phyloP scores from a whole-genome alignment of 2,888 invertebrate species.

The Tricholauxania praeusta region DNA sequence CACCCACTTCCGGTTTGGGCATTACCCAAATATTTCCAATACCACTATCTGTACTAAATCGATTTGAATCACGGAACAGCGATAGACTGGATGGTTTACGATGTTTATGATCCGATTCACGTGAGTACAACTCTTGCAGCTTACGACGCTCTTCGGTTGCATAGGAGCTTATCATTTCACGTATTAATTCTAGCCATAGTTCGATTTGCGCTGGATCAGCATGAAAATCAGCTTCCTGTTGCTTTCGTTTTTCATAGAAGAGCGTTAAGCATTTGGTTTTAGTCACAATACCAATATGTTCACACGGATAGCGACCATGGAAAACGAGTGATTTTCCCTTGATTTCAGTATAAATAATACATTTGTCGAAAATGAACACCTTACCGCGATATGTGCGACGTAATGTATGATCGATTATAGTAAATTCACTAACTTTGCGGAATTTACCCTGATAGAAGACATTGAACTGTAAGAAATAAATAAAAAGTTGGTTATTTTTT shows the following conservation, averaged over 20 bases:
- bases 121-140: slow-evolving; percentile 60
- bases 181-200: slow-evolving; percentile 63
- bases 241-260: slow-evolving; percentile 64
- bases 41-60: slow-evolving; percentile 66
- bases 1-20: slow-evolving; percentile 59
- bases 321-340: slow-evolving; percentile 63
- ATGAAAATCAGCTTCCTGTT: slow-evolving; percentile 65
- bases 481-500: not conserved
- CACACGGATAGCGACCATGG: slow-evolving; percentile 66
- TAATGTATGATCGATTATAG: slow-evolving; percentile 59
- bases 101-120: slow-evolving; percentile 60
- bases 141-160: slow-evolving; percentile 63
- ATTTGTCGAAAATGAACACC: slow-evolving; percentile 67
- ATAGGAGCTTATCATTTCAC: slow-evolving; percentile 62
- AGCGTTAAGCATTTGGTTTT: slow-evolving; percentile 63
- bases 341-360: slow-evolving; percentile 66
- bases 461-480: slow-evolving; percentile 58
- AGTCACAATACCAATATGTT: slow-evolving; percentile 63
- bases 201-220: slow-evolving; percentile 58
- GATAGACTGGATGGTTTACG: slow-evolving; percentile 62
- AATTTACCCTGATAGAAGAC: slow-evolving; percentile 66
- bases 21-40: slow-evolving; percentile 64
- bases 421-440: slow-evolving; percentile 64
- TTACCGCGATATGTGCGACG: slow-evolving; percentile 63
- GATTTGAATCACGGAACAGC: slow-evolving; percentile 64